Evolutionary conservation across 35 echinoderm and acorn worm species (phyloP), one percentile per base, ranked within the genome.

Genomic region (Strongylocentrotus purpuratus): DNA sequence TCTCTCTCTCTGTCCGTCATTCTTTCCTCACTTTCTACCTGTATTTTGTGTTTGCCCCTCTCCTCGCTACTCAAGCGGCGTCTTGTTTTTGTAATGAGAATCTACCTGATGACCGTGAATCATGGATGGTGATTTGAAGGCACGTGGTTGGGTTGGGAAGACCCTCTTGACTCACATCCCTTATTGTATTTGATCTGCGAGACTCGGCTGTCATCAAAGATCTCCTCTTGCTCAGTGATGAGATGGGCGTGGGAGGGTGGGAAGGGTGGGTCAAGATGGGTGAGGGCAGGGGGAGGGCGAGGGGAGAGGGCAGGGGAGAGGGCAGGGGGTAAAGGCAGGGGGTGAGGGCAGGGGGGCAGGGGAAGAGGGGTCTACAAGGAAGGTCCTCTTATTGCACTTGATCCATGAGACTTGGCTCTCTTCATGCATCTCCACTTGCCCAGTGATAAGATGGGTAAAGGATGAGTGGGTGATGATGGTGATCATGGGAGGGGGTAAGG

Each of bases 131-230:
- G 87, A 89, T 89, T 33, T 33, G 20, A 18, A 25, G 32, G 87
- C 87, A 89, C 87, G 87, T 89, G 87, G 87, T 89, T 33, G 32
- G 87, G 87, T 45, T 33, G 32, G 87, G 87, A 89, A 78, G 22
- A 55, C 14, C 5, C 2, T 89, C 32, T 89, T 89, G 87, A 89
- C 20, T 89, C 87, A 89, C 87, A 89, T 89, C 87, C 87, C 87
- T 46, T 33, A 89, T 89, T 89, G 12, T 89, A 46, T 89, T 89
- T 89, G 4, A 89, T 89, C 87, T 89, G 32, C 87, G 10, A 33
- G 18, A 33, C 33, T 46, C 0, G 0, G 87, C 87, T 89, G 87
- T 89, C 87, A 41, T 89, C 87, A 46, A 15, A 28, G 32, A 33
- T 89, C 87, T 89, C 87, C 33, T 25, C 32, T 89, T 89, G 87